A percentile compares a stretch with the other conserved stretches of the same genome.
phyloP scores from a whole-genome alignment of 2,888 invertebrate genomes.

The Agriopis aurantiaria region DNA sequence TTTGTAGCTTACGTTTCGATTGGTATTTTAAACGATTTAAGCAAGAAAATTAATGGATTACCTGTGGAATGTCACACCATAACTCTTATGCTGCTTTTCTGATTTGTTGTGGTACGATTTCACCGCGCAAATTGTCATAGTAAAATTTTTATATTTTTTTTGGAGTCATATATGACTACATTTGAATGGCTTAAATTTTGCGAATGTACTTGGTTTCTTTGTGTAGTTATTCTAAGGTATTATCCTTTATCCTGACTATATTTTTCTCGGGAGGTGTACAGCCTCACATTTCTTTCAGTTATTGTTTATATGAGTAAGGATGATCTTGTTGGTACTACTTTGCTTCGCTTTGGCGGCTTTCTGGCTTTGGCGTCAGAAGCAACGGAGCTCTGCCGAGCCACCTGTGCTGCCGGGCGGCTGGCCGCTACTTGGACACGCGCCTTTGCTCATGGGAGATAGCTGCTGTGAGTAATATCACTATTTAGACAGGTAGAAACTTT shows the following conservation, averaged over 20 bases:
- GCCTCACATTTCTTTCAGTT: conserved; percentile 29
- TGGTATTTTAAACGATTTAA: no score
- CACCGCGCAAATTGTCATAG: no score
- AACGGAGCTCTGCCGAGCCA: conserved; percentile 57
- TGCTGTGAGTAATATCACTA: conserved; percentile 48
- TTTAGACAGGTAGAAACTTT: neutral
- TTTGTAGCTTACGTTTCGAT: no score
- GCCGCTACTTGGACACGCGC: conserved; percentile 71
- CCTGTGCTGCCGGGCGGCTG: conserved; percentile 62
- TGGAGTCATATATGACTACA: no score
- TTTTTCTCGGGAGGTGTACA: neutral
- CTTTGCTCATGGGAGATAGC: conserved; percentile 68
- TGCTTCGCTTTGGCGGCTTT: conserved; percentile 54
- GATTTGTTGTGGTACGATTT: no score
- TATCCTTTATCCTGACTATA: neutral
- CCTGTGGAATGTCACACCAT: no score
- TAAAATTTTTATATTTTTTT: no score
- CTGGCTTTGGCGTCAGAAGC: conserved; percentile 54
- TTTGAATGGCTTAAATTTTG: no score
- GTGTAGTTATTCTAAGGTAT: no score
- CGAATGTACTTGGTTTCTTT: no score
- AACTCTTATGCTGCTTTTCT: no score
- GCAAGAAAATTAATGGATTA: no score
- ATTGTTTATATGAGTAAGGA: conserved; percentile 42
- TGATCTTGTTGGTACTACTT: conserved; percentile 57